Evolutionary conservation across 2,888 invertebrate genomes (phyloP), one percentile per base, ranked within the genome.

Genomic region (Seladonia tumulorum): DNA sequence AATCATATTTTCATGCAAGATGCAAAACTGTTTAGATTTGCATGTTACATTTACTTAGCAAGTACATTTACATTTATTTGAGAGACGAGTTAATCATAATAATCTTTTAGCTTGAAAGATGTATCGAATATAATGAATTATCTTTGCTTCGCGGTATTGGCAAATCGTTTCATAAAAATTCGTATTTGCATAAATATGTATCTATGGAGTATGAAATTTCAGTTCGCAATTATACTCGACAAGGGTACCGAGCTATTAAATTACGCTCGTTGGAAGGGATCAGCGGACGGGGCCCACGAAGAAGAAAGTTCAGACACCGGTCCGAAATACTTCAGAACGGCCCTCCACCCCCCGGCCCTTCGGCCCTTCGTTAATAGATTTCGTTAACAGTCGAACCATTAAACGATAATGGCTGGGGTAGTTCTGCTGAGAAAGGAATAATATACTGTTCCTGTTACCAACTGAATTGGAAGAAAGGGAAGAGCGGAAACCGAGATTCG

Each of bases 331-430:
- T 71, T 68, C 60, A 72, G 63, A 81, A 81, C 73, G 60, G 71
- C 35, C 42, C 42, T 29, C 47, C 53, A 76, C n/a, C 68, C 47
- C 47, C 35, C 3, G 5, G 0, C 35, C 35, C 35, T 35, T 2
- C 35, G 1, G 35, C 2, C 53, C 39, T 80, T 77, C 29, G 80
- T 90, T 89, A 90, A 88, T 88, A 86, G 88, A 90, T 90, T 86
- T 90, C 85, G 86, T 85, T 88, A 89, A 90, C 87, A 82, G 79
- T 53, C 53, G 60, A 72, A 53, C 85, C 85, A 86, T 90, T 89
- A 89, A 90, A 86, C 71, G 70, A 75, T 89, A 89, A 90, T 89
- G 86, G 83, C 79, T 35, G 60, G 63, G 53, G 81, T 74, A 73
- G 76, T 85, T 81, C 87, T 76, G 88, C 90, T 86, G 87, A 22